Evolutionary conservation across 1,140 invertebrate species (phyloP).

Genomic region (Phocides pigmalion): DNA sequence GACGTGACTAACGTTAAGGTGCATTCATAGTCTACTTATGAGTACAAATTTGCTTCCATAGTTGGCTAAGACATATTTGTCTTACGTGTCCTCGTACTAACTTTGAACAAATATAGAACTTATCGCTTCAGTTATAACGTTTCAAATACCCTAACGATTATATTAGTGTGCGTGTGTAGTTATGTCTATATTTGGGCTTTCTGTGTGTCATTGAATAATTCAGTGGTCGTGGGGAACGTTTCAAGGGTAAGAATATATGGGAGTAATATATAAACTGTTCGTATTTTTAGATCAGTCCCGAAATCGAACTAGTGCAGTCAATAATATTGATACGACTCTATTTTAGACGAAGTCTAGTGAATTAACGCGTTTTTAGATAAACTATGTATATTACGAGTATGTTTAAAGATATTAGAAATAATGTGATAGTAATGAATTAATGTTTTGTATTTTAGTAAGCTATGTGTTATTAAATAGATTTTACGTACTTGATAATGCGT

Average conservation of each 20-base stretch:
- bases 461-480: too few relatives aligned
- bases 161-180: conserved; percentile 52
- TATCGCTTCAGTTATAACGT: conserved; percentile 54
- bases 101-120: conserved; percentile 73
- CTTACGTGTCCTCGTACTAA: conserved; percentile 66
- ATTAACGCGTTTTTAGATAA: too few relatives aligned
- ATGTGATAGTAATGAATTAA: too few relatives aligned
- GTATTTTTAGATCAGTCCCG: conserved; percentile 48
- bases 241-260: conserved; percentile 80
- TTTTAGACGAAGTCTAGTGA: too few relatives aligned
- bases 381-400: too few relatives aligned
- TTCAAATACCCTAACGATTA: conserved; percentile 59
- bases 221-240: conserved; percentile 77
- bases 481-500: too few relatives aligned
- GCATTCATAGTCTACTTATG: conserved; percentile 74
- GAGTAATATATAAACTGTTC: conserved; percentile 57
- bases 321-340: conserved; percentile 24
- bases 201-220: conserved; percentile 82
- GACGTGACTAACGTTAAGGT: conserved; percentile 51
- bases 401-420: too few relatives aligned
- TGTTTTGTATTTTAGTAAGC: too few relatives aligned
- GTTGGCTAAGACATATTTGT: conserved; percentile 75
- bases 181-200: conserved; percentile 80
- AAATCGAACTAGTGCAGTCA: conserved; percentile 55
- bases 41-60: conserved; percentile 72